Base-by-base conservation (phyloP, 2,113 vertebrate species). In the Myxocyprinus asiaticus region DNA sequence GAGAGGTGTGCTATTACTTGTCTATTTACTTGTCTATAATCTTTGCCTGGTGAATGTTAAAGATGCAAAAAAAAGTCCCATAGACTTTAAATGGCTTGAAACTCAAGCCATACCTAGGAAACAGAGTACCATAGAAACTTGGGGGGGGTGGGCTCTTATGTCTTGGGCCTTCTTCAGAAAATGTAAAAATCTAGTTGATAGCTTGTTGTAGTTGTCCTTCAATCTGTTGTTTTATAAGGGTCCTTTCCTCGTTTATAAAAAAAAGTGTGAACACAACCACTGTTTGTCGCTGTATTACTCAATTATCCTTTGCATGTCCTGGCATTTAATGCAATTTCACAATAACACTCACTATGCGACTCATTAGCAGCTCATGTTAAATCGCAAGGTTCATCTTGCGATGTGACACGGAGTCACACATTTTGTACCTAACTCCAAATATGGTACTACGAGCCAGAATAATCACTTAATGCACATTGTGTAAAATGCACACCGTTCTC, bases 261-360 rank as follows among this genome's bases (percentile, higher is more conserved):
- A 33, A 33, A 33, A 56, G 45, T 12, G 72, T n/a, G 67, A 61
- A 55, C 44, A 14, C 55, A 61, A 73, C 22, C 17, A 9, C 14
- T 70, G 77, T 78, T 78, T 70, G 68, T n/a, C 47, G 67, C 59
- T 61, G 77, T 78, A 43, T 62, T 78, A 62, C 68, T 78, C 55
- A 70, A 78, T 70, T 70, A 70, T 59, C 22, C 42, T 70, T 68
- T 86, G 82, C 65, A 56, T 50, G 17, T 89, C 90, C 87, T 86
- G 87, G 88, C 89, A 85, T 92, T 91, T 93, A 93, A 93, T 93
- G 90, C 91, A 93, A 93, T 93, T 93, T 93, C 92, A 90, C 92
- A 93, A 91, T 89, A 88, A 85, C 88, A 88, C 63, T 90, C 90
- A 88, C 83, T 92, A 92, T 88, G 91, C 92, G 90, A 92, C 91